Evolutionary conservation across 2,113 vertebrate genomes (phyloP).

Genomic region (Raja brachyura): DNA sequence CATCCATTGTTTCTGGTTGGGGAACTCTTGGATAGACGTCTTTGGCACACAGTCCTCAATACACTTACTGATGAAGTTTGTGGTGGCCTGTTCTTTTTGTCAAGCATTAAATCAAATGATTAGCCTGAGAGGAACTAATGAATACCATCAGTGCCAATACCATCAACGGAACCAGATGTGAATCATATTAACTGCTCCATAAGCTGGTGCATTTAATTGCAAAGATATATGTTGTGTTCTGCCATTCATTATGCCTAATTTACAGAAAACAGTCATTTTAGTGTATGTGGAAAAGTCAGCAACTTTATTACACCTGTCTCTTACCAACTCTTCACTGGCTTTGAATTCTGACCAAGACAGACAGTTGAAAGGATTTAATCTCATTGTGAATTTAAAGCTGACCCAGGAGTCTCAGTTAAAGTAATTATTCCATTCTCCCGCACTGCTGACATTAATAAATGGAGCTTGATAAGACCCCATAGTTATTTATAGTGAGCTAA

Average conservation of each 20-base stretch:
- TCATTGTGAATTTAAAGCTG: conserved; percentile 22
- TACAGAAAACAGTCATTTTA: neutral
- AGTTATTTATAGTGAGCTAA: neutral
- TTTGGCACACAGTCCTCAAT: no score
- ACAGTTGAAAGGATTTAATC: neutral
- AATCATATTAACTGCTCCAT: neutral
- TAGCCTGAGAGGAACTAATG: no score
- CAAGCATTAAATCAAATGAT: no score
- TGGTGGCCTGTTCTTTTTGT: no score
- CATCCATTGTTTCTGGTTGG: no score
- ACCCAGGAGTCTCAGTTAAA: neutral
- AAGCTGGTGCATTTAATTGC: neutral
- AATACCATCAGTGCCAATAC: no score
- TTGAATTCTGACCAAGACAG: neutral
- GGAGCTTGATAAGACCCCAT: neutral
- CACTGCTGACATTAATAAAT: neutral
- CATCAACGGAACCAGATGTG: neutral
- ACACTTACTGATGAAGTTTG: no score
- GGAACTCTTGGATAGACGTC: no score
- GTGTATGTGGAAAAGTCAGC: neutral
- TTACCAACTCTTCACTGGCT: neutral
- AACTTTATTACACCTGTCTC: neutral
- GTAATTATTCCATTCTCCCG: conserved; percentile 14
- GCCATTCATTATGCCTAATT: neutral
- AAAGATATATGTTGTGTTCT: neutral